Percentiles rank a stretch among this genome's conserved stretches.
These are phyloP conservation scores for Alcedo atthis DNA, from an alignment of 2,797 vertebrate genomes.

Conservation along the genomic window DNA sequence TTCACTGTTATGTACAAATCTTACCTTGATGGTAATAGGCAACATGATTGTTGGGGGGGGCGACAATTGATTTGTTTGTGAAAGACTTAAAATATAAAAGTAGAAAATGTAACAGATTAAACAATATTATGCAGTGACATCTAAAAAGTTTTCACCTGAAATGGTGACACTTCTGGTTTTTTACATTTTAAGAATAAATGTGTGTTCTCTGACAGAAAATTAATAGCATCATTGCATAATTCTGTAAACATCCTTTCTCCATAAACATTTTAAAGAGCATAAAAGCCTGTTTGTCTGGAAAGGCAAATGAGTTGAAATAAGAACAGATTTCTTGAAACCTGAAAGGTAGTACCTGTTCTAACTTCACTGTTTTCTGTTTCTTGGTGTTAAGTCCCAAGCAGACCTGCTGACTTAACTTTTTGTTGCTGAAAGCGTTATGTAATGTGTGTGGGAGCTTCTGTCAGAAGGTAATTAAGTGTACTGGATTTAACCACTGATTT, in stretches of 20 bases:
- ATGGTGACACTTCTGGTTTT: background rate
- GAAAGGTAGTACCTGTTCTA: background rate
- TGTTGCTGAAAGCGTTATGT: background rate
- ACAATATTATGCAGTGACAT: background rate
- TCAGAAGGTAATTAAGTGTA: background rate
- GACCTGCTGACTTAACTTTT: background rate
- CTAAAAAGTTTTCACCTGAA: background rate
- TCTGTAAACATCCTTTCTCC: background rate
- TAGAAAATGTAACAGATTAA: background rate
- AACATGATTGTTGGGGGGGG: background rate
- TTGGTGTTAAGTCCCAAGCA: background rate
- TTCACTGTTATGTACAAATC: background rate
- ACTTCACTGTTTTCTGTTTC: background rate
- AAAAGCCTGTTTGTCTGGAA: background rate
- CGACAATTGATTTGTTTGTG: background rate
- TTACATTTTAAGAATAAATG: background rate
- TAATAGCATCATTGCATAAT: background rate
- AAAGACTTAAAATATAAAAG: background rate
- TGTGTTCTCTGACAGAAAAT: background rate
- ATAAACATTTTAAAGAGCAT: background rate
- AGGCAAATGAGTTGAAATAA: background rate
- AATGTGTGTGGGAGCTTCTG: slow-evolving; percentile 23
- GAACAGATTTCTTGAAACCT: background rate
- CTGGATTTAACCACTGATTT: slow-evolving; percentile 28
- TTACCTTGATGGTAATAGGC: background rate